Base-by-base conservation (phyloP, 2,888 invertebrate species). In the Nomada ruficornis region DNA sequence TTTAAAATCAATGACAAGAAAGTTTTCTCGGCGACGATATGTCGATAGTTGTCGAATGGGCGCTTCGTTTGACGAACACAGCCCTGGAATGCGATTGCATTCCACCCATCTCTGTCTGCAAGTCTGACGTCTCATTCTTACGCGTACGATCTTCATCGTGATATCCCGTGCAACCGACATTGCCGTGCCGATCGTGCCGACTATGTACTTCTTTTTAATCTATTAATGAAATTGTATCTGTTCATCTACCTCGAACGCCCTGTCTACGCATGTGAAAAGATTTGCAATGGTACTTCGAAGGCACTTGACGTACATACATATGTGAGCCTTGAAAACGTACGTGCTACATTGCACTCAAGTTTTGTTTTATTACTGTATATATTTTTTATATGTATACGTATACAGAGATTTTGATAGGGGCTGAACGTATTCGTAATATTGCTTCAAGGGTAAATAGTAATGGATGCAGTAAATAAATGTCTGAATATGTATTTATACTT, bases 111-210 rank as follows among this genome's bases (percentile, higher is more conserved):
- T 71, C 74, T 77, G 70, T 81, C 67, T 44, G 18, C 36, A 29
- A 50, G 26, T 15, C 23, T 29, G 13, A 68, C 64, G 52, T 20
- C 59, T 60, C 69, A 69, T 42, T n/a, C 73, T 65, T 60, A 26
- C 26, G 15, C 44, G 36, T 54, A 64, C 36, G 77, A 69, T 81
- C 73, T 73, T 77, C 77, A 81, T 81, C 73, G 52, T 60, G 59
- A 44, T 75, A 79, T 75, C 69, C 29, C 71, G 64, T 63, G 72
- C 69, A 68, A 68, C 64, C 59, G 57, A 54, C 65, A 54, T 42
- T 62, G 67, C 18, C 77, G 59, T 59, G 13, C 36, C 7, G 59
- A 65, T 65, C 65, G 42, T 13, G 15, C 50, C 15, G 20, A 44
- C 42, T 11, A 20, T 3, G 36, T 55, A 42, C 50, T 64, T 47